Conservation (phyloP, 2,113 vertebrate species). For the Hemichromis elongatus region DNA sequence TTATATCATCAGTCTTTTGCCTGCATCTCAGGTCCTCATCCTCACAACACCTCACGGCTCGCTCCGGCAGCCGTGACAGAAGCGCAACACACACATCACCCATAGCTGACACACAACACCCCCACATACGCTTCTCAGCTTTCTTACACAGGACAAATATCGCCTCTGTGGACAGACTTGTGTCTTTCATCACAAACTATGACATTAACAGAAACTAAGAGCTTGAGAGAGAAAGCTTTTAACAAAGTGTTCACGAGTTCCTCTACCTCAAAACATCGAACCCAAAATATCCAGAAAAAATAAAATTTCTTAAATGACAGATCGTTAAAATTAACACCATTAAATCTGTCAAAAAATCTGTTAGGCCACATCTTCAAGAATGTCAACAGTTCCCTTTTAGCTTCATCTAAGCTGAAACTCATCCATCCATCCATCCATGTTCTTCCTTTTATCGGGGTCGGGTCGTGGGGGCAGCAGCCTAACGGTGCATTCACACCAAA, state of each 20-base stretch:
- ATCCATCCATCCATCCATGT: too few species aligned
- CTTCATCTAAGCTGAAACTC: neutral
- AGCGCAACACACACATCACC: conserved; percentile 20
- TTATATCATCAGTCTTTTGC: too few species aligned
- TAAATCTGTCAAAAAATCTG: neutral
- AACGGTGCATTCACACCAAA: too few species aligned
- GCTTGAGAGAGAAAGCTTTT: neutral
- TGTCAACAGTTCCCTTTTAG: neutral
- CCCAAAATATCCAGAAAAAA: neutral
- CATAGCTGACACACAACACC: neutral
- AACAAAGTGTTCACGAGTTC: neutral
- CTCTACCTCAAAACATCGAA: neutral
- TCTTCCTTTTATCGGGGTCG: too few species aligned
- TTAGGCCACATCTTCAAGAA: neutral
- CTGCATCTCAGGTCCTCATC: too few species aligned
- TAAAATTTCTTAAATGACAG: neutral
- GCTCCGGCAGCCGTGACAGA: too few species aligned
- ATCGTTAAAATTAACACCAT: neutral
- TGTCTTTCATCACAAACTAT: neutral
- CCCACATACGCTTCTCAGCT: neutral
- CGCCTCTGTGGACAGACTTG: neutral
- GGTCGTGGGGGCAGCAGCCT: too few species aligned
- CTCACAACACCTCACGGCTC: too few species aligned
- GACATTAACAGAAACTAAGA: neutral
- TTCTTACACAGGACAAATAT: neutral